Evolutionary conservation across 1,140 invertebrate genomes (phyloP), one percentile per base, ranked within the genome.

Genomic region (Hestina assimilis): DNA sequence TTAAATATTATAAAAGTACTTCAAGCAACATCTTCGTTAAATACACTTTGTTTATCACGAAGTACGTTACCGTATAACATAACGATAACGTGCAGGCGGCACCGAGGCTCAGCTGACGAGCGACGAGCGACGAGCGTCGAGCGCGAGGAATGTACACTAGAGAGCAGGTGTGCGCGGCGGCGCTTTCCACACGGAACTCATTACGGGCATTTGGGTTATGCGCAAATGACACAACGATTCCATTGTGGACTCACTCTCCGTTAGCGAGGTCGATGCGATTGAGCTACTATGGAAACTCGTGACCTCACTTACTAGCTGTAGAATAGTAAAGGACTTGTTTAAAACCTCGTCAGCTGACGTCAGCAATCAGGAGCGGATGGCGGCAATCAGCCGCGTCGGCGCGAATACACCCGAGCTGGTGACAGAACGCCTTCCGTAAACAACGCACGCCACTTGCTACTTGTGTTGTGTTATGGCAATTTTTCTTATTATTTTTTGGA

Each of bases 171-270:
- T 47, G 47, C 31, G 46, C n/a, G 38, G 50, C 47, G 29, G 48
- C 58, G 55, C 63, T 66, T 66, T 66, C 63, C 59, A 66, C 63
- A 62, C 63, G 63, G 63, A 66, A 66, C 63, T 66, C 55, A 58
- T 63, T 63, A 53, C 38, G 14, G 35, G 11, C 48, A 61, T 57
- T 59, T 57, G 40, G 63, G 63, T 61, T 65, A 65, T 21, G 46
- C 47, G 63, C 63, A 43, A 45, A 33, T 19, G 15, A 38, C 53
- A 19, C 14, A 40, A 17, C 45, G 19, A 33, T 33, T 33, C 15
- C 21, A 20, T 47, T 33, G 43, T 47, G 14, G 8, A 35, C 31
- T 35, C 11, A 33, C 12, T 35, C 31, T 15, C 31, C 9, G 31
- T 7, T 14, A 15, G 31, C 6, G 31, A 35, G 31, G 31, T 15